Evolutionary conservation across 2,113 vertebrate genomes (phyloP).

Genomic region (Dipodomys spectabilis): DNA sequence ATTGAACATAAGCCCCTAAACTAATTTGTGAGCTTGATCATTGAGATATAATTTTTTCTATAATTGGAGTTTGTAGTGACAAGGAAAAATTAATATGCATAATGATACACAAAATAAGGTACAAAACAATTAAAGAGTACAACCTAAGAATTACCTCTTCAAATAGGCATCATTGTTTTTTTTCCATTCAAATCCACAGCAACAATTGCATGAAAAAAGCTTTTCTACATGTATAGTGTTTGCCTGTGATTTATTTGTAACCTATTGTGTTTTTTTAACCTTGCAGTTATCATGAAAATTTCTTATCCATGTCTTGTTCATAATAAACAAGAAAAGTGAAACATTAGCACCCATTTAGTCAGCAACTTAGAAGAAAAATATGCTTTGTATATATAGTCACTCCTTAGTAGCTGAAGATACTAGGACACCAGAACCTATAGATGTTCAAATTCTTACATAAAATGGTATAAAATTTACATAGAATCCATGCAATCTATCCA

Average conservation of each 20-base stretch:
- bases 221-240: not conserved
- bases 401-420: not conserved
- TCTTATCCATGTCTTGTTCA: not conserved
- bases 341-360: not conserved
- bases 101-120: not conserved
- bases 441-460: not conserved
- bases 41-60: not conserved
- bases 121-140: not conserved
- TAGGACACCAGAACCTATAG: not conserved
- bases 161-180: not conserved
- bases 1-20: not conserved
- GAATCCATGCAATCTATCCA: not conserved
- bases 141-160: not conserved
- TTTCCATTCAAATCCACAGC: not conserved
- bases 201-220: conserved; percentile 9
- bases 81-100: not conserved
- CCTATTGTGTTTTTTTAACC: not conserved
- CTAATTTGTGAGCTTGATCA: not conserved
- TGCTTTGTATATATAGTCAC: not conserved
- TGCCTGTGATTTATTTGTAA: conserved; percentile 29
- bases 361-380: conserved; percentile 23
- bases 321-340: conserved; percentile 11
- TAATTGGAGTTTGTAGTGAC: conserved; percentile 30
- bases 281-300: not conserved
- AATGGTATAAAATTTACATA: not conserved